Conservation (phyloP, 2,797 vertebrate genomes). For the Ataeniobius toweri region DNA sequence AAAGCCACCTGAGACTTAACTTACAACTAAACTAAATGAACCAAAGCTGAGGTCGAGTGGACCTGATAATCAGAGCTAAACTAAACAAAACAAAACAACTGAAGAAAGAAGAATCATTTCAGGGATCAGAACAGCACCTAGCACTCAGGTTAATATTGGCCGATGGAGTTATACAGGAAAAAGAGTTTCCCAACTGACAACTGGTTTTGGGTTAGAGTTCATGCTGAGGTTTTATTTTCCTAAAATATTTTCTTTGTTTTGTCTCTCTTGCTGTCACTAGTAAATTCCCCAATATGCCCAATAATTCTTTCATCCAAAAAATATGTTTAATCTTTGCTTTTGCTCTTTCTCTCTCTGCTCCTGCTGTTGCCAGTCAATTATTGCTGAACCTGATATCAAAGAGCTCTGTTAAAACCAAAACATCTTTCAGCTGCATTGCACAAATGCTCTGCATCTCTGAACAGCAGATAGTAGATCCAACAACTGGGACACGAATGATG, state of each 20-base stretch:
- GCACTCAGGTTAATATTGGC: constrained; percentile 19
- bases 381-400: constrained; percentile 14
- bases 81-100: neutral
- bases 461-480: neutral
- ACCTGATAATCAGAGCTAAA: constrained; percentile 14
- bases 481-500: neutral
- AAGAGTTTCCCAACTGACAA: constrained; percentile 6
- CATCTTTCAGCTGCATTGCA: constrained; percentile 2
- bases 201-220: constrained; percentile 27
- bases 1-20: constrained; percentile 10
- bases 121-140: constrained; percentile 37
- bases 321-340: neutral
- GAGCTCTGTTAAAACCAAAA: neutral
- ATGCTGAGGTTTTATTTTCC: neutral
- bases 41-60: neutral
- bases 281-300: neutral
- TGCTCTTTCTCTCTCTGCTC: neutral
- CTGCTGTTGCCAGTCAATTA: constrained; percentile 4
- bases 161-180: constrained; percentile 30
- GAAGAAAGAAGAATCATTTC: constrained; percentile 13
- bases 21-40: constrained; percentile 16
- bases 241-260: neutral
- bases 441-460: constrained; percentile 4
- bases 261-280: constrained; percentile 1
- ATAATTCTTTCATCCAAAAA: neutral